A percentile compares a stretch with the other conserved stretches of the same genome.
Conservation (phyloP, 1,140 invertebrate genomes). For the Gonioctena quinquepunctata region DNA sequence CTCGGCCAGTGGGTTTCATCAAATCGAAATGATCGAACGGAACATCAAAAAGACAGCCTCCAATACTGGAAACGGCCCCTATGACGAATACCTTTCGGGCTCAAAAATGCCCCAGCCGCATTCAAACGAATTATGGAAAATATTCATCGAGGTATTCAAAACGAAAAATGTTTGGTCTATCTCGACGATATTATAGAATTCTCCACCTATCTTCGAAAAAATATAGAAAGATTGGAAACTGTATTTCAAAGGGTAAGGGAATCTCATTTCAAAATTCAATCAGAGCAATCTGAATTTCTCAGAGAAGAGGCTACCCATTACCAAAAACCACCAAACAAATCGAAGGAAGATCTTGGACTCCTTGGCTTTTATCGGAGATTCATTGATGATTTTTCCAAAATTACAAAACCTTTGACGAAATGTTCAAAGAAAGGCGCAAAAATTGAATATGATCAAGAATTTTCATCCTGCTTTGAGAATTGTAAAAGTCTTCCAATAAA, state of each 20-base stretch:
- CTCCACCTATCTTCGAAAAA: slow-evolving; percentile 7
- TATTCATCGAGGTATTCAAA: slow-evolving; percentile 26
- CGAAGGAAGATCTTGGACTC: slow-evolving; percentile 41
- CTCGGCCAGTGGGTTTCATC: background rate
- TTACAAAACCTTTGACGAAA: slow-evolving; percentile 35
- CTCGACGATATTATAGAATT: slow-evolving; percentile 30
- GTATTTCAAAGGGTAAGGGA: slow-evolving; percentile 9
- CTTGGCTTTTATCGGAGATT: slow-evolving; percentile 45
- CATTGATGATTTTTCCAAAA: slow-evolving; percentile 36
- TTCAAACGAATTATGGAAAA: background rate
- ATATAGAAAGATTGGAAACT: slow-evolving; percentile 15
- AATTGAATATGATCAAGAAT: slow-evolving; percentile 12
- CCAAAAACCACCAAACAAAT: slow-evolving; percentile 24
- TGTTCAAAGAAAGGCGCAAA: slow-evolving; percentile 39
- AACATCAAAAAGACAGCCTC: background rate
- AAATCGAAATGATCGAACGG: slow-evolving; percentile 9
- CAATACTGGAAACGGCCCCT: background rate
- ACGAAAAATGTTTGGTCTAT: slow-evolving; percentile 49
- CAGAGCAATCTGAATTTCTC: slow-evolving; percentile 35
- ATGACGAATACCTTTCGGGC: background rate
- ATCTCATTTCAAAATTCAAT: slow-evolving; percentile 33
- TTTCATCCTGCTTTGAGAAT: background rate
- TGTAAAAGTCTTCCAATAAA: slow-evolving; percentile 8
- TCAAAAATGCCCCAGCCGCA: background rate
- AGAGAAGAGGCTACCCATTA: slow-evolving; percentile 36